Base-by-base conservation (phyloP, 2,888 invertebrate species). In the Melanchra persicariae region DNA sequence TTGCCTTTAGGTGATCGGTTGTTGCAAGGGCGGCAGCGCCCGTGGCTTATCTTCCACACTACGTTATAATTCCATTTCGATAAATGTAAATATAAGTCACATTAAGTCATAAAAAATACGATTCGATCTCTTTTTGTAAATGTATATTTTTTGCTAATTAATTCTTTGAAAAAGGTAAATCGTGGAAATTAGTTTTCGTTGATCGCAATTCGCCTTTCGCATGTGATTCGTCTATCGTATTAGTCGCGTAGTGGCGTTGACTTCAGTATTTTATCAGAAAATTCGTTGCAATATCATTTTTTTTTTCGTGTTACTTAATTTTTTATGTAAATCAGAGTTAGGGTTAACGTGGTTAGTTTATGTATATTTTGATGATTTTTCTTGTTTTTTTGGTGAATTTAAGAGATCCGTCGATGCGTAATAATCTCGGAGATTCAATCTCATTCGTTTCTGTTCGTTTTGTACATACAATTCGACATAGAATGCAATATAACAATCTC, bases 41-140 rank as follows among this genome's bases (percentile, higher is more conserved):
- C 91, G 89, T 90, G 90, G 94, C 93, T 93, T 93, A 89, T 93
- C 95, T 95, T 95, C 94, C 94, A 93, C 95, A 91, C 89, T 93
- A 93, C 89, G 89, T 92, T 93, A 91, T 94, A 93, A 95, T 96
- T 95, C 95, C 95, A 96, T 95, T 95, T 95, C 94, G 93, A 93
- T 94, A 93, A 93, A 88, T 96, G 95, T 96, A 96, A 93, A 96
- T 95, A 95, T 95, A 89, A 94, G 94, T 94, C 94, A 92, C 93
- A 88, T 94, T 95, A 95, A 95, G 95, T 95, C 94, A 93, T 93
- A 90, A 94, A 93, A 76, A 91, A 83, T 87, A 95, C 93, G 93
- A 95, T 96, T 95, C 95, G 95, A 95, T 95, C 95, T 95, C 95
- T 94, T 84, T 79, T 90, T 95, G 95, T 96, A 95, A 95, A 95